Percentiles rank a stretch among this genome's conserved stretches.
These are phyloP conservation scores for Petromus typicus DNA, from an alignment of 2,113 vertebrate genomes.

Conservation along the genomic window DNA sequence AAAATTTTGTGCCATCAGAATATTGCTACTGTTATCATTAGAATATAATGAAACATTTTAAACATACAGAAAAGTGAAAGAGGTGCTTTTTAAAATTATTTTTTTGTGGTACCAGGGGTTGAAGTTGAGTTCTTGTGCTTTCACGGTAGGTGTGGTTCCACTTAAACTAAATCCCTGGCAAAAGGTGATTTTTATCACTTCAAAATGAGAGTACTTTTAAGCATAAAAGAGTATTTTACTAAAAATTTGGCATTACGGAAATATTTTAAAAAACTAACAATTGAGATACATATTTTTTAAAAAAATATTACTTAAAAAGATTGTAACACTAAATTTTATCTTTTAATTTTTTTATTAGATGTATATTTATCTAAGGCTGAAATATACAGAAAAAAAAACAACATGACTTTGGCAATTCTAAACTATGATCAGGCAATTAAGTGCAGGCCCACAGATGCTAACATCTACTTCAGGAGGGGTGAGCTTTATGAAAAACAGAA, in stretches of 20 bases:
- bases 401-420: constrained; percentile 84
- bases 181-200: not conserved
- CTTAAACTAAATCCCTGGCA: no score
- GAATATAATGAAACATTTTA: constrained; percentile 19
- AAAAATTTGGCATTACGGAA: not conserved
- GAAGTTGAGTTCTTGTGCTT: no score
- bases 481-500: constrained; percentile 84
- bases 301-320: not conserved
- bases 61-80: not conserved
- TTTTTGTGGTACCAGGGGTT: no score
- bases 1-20: not conserved
- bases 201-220: constrained; percentile 23
- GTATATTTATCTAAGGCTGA: constrained; percentile 89
- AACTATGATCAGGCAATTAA: constrained; percentile 88
- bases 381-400: constrained; percentile 85
- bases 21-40: constrained; percentile 1
- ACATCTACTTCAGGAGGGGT: constrained; percentile 88
- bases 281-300: not conserved
- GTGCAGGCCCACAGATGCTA: constrained; percentile 85
- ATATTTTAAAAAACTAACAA: not conserved
- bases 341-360: constrained; percentile 81
- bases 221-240: not conserved
- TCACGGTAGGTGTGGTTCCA: no score
- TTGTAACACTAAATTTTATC: not conserved
- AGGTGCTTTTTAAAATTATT: constrained; percentile 45